Evolutionary conservation across 1,140 invertebrate species (phyloP).

Genomic region (Zophobas atratus): DNA sequence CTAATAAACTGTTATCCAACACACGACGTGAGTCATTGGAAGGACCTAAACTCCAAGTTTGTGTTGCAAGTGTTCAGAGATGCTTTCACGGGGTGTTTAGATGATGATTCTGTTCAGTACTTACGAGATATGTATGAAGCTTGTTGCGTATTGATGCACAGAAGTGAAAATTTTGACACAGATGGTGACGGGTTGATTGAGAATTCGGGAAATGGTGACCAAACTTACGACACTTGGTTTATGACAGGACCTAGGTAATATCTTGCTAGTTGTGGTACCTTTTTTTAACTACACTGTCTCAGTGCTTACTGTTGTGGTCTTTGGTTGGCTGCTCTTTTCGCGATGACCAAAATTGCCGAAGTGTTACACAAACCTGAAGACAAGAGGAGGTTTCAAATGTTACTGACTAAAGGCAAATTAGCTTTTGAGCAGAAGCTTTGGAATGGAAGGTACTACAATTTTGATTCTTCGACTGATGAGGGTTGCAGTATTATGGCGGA

Average conservation of each 20-base stretch:
- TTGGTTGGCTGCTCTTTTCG: constrained; percentile 86
- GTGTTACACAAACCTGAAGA: constrained; percentile 77
- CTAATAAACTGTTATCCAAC: constrained; percentile 91
- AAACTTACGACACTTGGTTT: constrained; percentile 94
- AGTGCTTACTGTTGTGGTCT: constrained; percentile 93
- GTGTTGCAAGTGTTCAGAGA: constrained; percentile 89
- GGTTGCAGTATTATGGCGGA: constrained; percentile 90
- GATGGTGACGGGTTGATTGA: constrained; percentile 94
- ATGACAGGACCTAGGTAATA: constrained; percentile 88
- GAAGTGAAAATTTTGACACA: constrained; percentile 80
- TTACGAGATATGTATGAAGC: constrained; percentile 74
- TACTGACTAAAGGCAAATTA: constrained; percentile 81
- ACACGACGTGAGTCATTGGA: constrained; percentile 93
- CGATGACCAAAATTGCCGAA: constrained; percentile 82
- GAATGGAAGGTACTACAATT: constrained; percentile 90
- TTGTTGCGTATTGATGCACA: constrained; percentile 74
- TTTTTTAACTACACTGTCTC: constrained; percentile 42
- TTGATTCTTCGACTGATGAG: constrained; percentile 79
- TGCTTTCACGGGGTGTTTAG: constrained; percentile 65
- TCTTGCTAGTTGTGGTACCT: too few species aligned
- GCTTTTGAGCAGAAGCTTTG: constrained; percentile 88
- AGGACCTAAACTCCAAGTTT: constrained; percentile 95
- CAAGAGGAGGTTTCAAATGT: constrained; percentile 75
- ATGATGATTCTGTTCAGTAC: constrained; percentile 64
- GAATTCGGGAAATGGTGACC: constrained; percentile 90